These are phyloP conservation scores for Cyprinus carpio DNA, from an alignment of 2,113 vertebrate species.

Conservation along the genomic window DNA sequence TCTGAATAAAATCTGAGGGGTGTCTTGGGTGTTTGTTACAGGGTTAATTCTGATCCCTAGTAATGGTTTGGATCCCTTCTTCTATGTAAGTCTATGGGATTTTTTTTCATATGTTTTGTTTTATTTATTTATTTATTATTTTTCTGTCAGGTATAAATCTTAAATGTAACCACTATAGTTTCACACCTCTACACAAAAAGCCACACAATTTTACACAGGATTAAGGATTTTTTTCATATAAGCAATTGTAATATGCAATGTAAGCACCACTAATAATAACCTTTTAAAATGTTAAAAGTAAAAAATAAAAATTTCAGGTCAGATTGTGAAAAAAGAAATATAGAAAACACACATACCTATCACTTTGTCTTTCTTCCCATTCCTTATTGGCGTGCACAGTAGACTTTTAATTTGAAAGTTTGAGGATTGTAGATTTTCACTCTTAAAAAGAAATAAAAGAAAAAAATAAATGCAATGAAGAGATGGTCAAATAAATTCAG, in stretches of 20 bases:
- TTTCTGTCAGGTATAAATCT: background rate
- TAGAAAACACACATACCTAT: slow-evolving; percentile 80
- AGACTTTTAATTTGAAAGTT: slow-evolving; percentile 83
- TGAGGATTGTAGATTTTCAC: slow-evolving; percentile 79
- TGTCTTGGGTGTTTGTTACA: background rate
- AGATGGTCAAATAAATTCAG: background rate
- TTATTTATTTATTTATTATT: background rate
- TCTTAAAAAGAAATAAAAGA: slow-evolving; percentile 68
- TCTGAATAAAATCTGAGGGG: background rate
- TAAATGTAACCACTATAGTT: background rate
- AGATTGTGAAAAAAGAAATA: background rate
- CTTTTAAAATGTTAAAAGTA: background rate
- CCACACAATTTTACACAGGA: background rate
- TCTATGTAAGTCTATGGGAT: background rate
- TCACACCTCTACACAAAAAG: background rate
- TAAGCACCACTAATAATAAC: background rate
- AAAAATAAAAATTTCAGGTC: background rate
- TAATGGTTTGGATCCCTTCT: background rate
- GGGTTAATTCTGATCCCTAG: background rate
- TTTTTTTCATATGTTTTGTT: no score
- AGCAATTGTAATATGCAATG: background rate
- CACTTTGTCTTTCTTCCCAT: slow-evolving; percentile 97
- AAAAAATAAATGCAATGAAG: background rate
- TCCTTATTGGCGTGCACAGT: slow-evolving; percentile 94
- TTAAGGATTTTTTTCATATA: background rate